Evolutionary conservation across 2,113 vertebrate species (phyloP), one percentile per base, ranked within the genome.

Genomic region (Brachypteracias leptosomus): DNA sequence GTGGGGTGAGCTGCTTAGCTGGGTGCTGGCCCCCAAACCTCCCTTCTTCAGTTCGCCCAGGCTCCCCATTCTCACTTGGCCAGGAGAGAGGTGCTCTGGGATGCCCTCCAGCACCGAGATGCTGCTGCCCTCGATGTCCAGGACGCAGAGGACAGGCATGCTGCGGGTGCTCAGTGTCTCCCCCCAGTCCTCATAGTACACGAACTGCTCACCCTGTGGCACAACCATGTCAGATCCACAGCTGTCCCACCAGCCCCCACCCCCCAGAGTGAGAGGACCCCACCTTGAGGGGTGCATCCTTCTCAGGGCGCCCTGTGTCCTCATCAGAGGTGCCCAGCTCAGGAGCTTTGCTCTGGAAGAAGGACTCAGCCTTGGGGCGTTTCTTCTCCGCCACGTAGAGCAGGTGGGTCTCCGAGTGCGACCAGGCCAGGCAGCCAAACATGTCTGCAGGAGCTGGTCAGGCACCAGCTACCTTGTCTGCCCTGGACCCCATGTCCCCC

Each of bases 341-440:
- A 0, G 96, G 88, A 29, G 97, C 93, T 97, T 97, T 98, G 85
- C 95, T 98, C 98, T 99, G 98, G 93, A 99, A 99, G 97, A 99
- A 99, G n/a, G 99, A 99, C 94, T 99, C 98, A 0, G 98, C 87
- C 97, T 99, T 99, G 62, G 99, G 98, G 57, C 98, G 98, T 94
- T 99, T 99, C 98, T 98, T 99, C 96, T 99, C 99, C 33, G 99
- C 99, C 97, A 99, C 99, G 19, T 99, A 99, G 77, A 99, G 95
- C 66, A 99, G 98, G 89, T 99, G 99, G 22, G 99, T 99, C 97
- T 99, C 99, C 7, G 99, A 99, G 96, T 99, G 99, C 2, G 99
- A 99, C 99, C 99, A 99, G 84, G 99, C 98, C 96, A 99, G 96
- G 97, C 98, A 99, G 83, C 99, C 99, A 97, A 99, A 99, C 88